Conservation (phyloP, 2,797 vertebrate genomes). For the Adrianichthys oophorus region DNA sequence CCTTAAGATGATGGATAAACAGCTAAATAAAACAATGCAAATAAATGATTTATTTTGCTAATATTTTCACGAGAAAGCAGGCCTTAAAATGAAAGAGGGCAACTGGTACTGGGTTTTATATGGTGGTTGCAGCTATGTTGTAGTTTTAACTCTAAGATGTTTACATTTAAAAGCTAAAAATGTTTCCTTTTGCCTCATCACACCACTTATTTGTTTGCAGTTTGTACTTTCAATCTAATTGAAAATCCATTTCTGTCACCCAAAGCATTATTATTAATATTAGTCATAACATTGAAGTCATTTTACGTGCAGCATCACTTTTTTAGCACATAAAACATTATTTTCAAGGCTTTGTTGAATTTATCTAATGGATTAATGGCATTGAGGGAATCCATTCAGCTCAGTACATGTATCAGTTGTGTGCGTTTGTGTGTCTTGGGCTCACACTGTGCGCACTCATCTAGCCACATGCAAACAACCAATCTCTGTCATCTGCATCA, state of each 20-base stretch:
- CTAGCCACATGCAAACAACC: constrained; percentile 62
- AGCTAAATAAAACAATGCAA: too few species aligned
- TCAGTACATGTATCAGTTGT: constrained; percentile 26
- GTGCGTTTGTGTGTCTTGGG: constrained; percentile 21
- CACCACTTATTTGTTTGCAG: constrained; percentile 32
- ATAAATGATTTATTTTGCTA: not conserved
- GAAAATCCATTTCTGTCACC: constrained; percentile 81
- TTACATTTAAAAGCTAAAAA: not conserved
- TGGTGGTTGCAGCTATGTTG: too few species aligned
- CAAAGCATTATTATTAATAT: constrained; percentile 60
- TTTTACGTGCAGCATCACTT: constrained; percentile 47
- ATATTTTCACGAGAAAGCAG: not conserved
- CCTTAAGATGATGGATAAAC: constrained; percentile 18
- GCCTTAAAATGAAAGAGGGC: not conserved
- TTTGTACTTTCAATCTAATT: constrained; percentile 69
- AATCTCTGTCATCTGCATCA: constrained; percentile 74
- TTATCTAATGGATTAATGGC: constrained; percentile 81
- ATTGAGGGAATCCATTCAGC: constrained; percentile 66
- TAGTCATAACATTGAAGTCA: constrained; percentile 59
- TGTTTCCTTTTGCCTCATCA: constrained; percentile 35
- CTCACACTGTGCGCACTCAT: constrained; percentile 54
- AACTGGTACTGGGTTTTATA: not conserved
- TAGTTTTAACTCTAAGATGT: too few species aligned
- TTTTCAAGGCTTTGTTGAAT: constrained; percentile 60
- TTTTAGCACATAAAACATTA: constrained; percentile 45